Base-by-base conservation (phyloP, 2,888 invertebrate species). In the Camponotus fellah region DNA sequence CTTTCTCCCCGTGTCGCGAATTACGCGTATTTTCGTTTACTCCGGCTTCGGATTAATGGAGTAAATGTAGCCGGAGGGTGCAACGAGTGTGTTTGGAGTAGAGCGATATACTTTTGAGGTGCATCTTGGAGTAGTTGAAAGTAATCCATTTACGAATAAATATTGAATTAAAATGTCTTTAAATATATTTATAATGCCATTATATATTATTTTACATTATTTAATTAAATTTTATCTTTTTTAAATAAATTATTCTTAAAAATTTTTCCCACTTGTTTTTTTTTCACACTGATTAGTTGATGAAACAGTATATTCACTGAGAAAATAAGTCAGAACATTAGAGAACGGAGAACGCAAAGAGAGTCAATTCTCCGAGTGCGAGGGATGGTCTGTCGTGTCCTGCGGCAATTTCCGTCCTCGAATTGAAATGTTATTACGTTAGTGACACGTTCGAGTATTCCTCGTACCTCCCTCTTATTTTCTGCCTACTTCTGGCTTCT, bases 341-440 rank as follows among this genome's bases (percentile, higher is more conserved):
- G 62, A 26, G 58, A 4, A 32, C 10, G 64, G 65, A 58, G 69
- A 53, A 76, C 69, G 53, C 68, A 72, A 32, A 60, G 82, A 87
- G 85, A 91, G 87, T 89, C 82, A 88, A 86, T 69, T 87, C 83
- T 66, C 83, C 79, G 91, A 90, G 87, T 84, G 84, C 85, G 87
- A 85, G 88, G 90, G 87, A 85, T 85, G 89, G 79, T 83, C 85
- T 65, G 83, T 68, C 85, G 85, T 89, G 88, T 89, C 92, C 91
- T 90, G 87, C 84, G 85, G 94, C 92, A 94, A 95, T 94, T 94
- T 94, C 94, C 95, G 94, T 90, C 86, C 91, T 90, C 92, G 92
- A 94, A 94, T 95, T 93, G 94, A 93, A 95, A 94, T 93, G 92
- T 94, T 94, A 95, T 94, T 94, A 92, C 92, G 92, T 94, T 94